A percentile compares a stretch with the other conserved stretches of the same genome.
phyloP scores from a whole-genome alignment of 2,113 vertebrate species.

The Collichthys lucidus region DNA sequence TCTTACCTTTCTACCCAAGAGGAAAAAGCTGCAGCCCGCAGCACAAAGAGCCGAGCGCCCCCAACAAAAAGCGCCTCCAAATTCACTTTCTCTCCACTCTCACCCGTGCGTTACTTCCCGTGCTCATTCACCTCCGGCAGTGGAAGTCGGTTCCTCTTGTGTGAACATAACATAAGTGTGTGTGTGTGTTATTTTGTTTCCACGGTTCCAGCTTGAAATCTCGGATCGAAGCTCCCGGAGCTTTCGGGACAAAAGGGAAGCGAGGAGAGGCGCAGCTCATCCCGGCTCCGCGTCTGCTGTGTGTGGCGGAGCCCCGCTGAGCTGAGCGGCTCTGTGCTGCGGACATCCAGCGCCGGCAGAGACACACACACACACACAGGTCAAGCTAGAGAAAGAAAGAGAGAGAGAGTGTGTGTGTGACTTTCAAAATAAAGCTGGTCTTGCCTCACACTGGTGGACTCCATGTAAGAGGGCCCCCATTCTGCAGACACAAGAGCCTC shows the following conservation, averaged over 20 bases:
- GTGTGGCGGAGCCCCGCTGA: constrained; percentile 58
- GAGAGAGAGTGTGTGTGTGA: rapidly evolving
- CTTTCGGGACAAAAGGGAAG: constrained; percentile 39
- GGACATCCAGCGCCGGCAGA: not conserved
- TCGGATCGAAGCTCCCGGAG: not conserved
- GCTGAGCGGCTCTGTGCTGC: not conserved
- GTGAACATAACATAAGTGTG: too few relatives aligned
- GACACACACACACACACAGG: not conserved
- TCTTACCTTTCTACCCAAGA: constrained; percentile 64
- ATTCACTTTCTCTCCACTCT: constrained; percentile 25
- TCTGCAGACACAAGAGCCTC: too few relatives aligned
- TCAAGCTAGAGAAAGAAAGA: not conserved
- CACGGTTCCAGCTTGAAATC: not conserved
- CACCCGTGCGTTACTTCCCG: not conserved
- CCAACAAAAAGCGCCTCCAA: constrained; percentile 15
- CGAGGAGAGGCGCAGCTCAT: constrained; percentile 24
- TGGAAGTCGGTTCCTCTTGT: too few relatives aligned
- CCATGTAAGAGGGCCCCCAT: too few relatives aligned
- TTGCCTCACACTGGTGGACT: too few relatives aligned
- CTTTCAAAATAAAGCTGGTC: constrained; percentile 55
- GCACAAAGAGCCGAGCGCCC: constrained; percentile 69
- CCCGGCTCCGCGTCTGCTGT: constrained; percentile 34
- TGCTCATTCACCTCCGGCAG: rapidly evolving
- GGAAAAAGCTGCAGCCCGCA: constrained; percentile 17
- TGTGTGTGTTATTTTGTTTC: not conserved